Base-by-base conservation (phyloP, 2,888 invertebrate genomes). In the Creontiades dilutus region DNA sequence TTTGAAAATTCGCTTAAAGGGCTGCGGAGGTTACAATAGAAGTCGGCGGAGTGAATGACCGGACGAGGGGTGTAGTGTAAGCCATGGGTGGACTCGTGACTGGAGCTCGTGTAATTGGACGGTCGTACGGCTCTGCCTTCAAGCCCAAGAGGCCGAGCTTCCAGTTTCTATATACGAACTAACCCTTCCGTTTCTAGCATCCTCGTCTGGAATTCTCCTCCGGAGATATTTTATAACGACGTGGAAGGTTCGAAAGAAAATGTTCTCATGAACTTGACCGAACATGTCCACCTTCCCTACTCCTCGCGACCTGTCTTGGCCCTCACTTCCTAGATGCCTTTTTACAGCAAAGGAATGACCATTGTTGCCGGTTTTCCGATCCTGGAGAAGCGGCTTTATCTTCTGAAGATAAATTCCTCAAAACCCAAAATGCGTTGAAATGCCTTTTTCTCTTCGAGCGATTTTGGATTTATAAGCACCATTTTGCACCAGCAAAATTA, bases 251-350 rank as follows among this genome's bases (percentile, higher is more conserved):
- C 48, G 27, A 52, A 82, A 82, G 82, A 82, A 82, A 82, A 82
- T 82, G 82, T 82, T 82, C 82, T 82, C 82, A 82, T 82, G 82
- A 82, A 52, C 82, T 82, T 82, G 82, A 82, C 82, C 82, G 82
- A 68, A 68, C 68, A 68, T 68, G 68, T 68, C 27, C 82, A 82
- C 47, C 48, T 48, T 52, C 78, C 82, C 27, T 48, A 27, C 27
- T 47, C 82, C 23, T 82, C 82, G 48, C 47, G 47, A 23, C 82
- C 47, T 28, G 82, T 48, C 82, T 16, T 52, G 12, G 23, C 12
- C 68, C 19, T 78, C 46, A 82, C 82, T 82, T 82, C 82, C 82
- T 82, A 82, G 48, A 47, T 52, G 23, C 48, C 46, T 52, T 82
- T 82, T 82, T 82, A n/a, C 78, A 16, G 16, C 78, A 28, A 46